A percentile compares a stretch with the other conserved stretches of the same genome.
These are phyloP conservation scores for Thripadectes ignobilis DNA, from an alignment of 2,797 vertebrate species.

Conservation along the genomic window DNA sequence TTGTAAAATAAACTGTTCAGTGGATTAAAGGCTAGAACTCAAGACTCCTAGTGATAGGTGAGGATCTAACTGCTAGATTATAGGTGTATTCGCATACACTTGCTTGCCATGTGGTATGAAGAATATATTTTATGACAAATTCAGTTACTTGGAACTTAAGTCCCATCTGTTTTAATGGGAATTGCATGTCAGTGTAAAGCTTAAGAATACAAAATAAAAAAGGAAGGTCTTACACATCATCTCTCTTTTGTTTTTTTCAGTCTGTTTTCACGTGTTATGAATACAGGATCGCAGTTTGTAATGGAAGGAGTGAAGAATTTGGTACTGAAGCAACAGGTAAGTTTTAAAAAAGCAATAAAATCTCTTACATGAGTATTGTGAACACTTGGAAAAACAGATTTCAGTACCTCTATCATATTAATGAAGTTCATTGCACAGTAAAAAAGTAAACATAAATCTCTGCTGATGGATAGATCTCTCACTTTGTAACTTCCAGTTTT, in stretches of 20 bases:
- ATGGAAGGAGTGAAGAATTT: slow-evolving; percentile 99
- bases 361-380: background rate
- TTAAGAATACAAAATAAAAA: background rate
- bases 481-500: background rate
- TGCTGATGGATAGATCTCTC: background rate
- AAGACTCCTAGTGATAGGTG: background rate
- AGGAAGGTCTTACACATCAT: background rate
- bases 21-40: background rate
- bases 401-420: background rate
- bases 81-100: background rate
- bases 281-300: slow-evolving; percentile 95
- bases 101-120: background rate
- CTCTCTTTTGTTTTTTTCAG: slow-evolving; percentile 74
- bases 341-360: slow-evolving; percentile 42
- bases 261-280: slow-evolving; percentile 96
- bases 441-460: background rate
- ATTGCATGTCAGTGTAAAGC: background rate
- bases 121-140: background rate
- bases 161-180: background rate
- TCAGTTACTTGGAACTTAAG: background rate
- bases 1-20: background rate
- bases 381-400: background rate
- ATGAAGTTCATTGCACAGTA: background rate
- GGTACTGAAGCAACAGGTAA: slow-evolving; percentile 95
- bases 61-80: background rate